Evolutionary conservation across 2,888 invertebrate species (phyloP).

Genomic region (Psococerastis gibbosa): DNA sequence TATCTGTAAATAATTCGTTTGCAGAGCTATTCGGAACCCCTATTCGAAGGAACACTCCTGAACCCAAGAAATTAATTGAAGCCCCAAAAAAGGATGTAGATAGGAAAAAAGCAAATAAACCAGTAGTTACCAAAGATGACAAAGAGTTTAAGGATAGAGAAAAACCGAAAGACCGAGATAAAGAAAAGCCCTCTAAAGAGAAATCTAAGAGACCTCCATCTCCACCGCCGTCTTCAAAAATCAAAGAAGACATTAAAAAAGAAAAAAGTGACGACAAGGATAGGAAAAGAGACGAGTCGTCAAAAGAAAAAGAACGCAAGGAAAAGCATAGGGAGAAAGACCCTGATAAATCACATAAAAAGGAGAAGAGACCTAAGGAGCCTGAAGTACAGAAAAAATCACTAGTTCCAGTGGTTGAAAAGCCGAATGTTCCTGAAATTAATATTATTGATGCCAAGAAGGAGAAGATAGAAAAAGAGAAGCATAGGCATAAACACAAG

Average conservation of each 20-base stretch:
- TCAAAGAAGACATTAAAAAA: constrained; percentile 26
- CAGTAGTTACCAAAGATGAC: constrained; percentile 35
- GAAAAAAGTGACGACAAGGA: constrained; percentile 27
- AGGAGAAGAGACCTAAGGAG: constrained; percentile 20
- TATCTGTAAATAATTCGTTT: constrained; percentile 39
- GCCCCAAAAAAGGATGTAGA: constrained; percentile 11
- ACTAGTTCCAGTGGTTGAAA: constrained; percentile 12
- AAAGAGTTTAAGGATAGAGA: constrained; percentile 27
- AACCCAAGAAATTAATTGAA: constrained; percentile 8
- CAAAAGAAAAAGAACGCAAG: constrained; percentile 31
- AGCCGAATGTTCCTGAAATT: constrained; percentile 6
- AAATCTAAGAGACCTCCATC: constrained; percentile 12
- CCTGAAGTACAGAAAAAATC: constrained; percentile 8
- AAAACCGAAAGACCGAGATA: constrained; percentile 24
- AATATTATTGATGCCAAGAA: constrained; percentile 16
- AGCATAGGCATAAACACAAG: constrained; percentile 22
- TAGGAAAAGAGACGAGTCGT: constrained; percentile 32
- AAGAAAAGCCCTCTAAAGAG: constrained; percentile 23
- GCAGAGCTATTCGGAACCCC: constrained; percentile 68
- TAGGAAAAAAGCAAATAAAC: constrained; percentile 23
- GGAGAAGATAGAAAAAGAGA: constrained; percentile 18
- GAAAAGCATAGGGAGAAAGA: constrained; percentile 20
- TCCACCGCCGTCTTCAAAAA: constrained; percentile 18
- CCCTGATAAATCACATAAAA: constrained; percentile 26
- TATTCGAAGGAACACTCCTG: constrained; percentile 25